These are phyloP conservation scores for Notothenia rossii DNA, from an alignment of 2,113 vertebrate species.

Conservation along the genomic window DNA sequence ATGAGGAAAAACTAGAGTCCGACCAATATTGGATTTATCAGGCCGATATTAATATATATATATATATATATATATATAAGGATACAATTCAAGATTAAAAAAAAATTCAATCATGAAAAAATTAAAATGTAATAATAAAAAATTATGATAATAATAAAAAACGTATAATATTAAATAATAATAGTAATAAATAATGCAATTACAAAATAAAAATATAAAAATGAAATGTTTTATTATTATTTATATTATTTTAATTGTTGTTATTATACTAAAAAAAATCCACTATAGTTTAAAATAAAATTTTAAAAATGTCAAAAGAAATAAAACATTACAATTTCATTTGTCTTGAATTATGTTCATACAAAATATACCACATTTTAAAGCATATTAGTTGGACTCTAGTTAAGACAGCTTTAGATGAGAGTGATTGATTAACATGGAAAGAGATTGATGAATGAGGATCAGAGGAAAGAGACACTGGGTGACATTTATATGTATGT, in stretches of 20 bases:
- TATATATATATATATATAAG: too few relatives aligned
- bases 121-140: not conserved
- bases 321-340: too few relatives aligned
- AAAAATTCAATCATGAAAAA: too few relatives aligned
- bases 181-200: not conserved
- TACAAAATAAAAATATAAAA: too few relatives aligned
- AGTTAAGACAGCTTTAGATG: conserved; percentile 1
- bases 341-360: not conserved
- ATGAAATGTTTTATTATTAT: too few relatives aligned
- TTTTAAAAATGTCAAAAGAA: too few relatives aligned
- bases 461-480: not conserved
- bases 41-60: not conserved
- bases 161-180: not conserved
- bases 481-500: not conserved
- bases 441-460: not conserved
- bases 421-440: not conserved
- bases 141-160: not conserved
- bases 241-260: too few relatives aligned
- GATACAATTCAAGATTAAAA: not conserved
- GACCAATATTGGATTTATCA: not conserved
- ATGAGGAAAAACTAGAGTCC: conserved; percentile 34
- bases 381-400: conserved; percentile 10
- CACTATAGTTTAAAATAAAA: too few relatives aligned
- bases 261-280: too few relatives aligned
- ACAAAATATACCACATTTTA: not conserved